Conservation (phyloP, 2,797 vertebrate species). For the Pitangus sulphuratus region DNA sequence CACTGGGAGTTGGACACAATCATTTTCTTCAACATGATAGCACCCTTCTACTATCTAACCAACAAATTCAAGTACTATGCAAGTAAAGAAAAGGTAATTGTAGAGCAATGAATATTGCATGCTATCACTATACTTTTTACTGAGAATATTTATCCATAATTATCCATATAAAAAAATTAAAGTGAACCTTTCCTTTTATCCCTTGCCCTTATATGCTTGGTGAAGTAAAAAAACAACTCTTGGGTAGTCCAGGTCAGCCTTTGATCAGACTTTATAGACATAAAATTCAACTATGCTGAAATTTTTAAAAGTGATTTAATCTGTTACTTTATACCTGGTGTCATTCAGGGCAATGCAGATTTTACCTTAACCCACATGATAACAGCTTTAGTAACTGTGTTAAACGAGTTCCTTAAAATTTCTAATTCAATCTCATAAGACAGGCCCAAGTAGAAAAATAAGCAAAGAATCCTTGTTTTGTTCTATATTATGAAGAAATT, state of each 20-base stretch:
- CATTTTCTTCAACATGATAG: neutral
- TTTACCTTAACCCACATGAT: neutral
- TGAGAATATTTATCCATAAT: slow-evolving; percentile 17
- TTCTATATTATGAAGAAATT: neutral
- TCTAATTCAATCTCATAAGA: neutral
- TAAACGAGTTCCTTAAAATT: neutral
- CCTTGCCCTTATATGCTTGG: neutral
- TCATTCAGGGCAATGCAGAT: neutral
- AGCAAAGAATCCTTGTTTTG: neutral
- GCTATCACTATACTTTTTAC: neutral
- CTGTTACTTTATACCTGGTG: neutral
- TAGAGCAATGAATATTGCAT: neutral
- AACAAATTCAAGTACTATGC: neutral
- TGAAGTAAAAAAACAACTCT: neutral
- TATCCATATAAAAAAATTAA: neutral
- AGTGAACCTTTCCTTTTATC: slow-evolving; percentile 4
- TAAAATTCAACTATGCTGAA: neutral
- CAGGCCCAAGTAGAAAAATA: neutral
- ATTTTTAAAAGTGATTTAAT: neutral
- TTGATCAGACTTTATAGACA: slow-evolving; percentile 6
- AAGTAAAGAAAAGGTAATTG: neutral
- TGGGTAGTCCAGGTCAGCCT: neutral
- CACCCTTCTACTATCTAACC: neutral
- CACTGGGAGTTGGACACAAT: neutral
- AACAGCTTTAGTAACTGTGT: neutral